Evolutionary conservation across 2,113 vertebrate genomes (phyloP), one percentile per base, ranked within the genome.

Genomic region (Probosciger aterrimus): DNA sequence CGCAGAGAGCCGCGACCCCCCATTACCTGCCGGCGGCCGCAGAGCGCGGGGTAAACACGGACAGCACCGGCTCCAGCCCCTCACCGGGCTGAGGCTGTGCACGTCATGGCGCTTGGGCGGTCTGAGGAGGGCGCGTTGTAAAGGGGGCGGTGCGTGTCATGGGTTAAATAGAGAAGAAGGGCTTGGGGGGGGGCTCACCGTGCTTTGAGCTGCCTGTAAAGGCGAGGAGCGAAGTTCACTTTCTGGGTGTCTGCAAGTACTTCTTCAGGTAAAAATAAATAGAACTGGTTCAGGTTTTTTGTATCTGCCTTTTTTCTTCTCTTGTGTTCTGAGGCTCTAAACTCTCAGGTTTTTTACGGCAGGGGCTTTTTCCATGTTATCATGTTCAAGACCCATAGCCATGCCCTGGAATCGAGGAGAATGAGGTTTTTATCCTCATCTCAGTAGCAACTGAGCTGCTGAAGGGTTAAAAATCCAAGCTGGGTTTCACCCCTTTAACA

Each of bases 151-250:
- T 52, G n/a, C 10, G 3, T 11, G 16, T 8, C 7, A 0, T 3
- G 59, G n/a, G 12, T 47, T 27, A 33, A n/a, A 47, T 2, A 19
- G 55, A 59, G n/a, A 20, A 41, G 3, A 0, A 9, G 39, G 23
- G 13, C 28, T n/a, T n/a, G 11, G 1, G 0, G 31, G 44, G 16
- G 81, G 28, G 28, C 12, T 12, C 2, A 18, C 18, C 27, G 7
- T 0, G 57, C 46, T 33, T 7, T 23, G 31, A 3, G 14, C 9
- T 2, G 19, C 1, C n/a, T 9, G 12, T 3, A 3, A 35, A 15
- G 23, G 11, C 8, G 9, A 30, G 44, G 46, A 35, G 33, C 11
- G 27, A 16, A 47, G 52, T 3, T 19, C 0, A 7, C 37, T 43
- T 22, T 19, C 24, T 28, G 31, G 3, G 1, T 62, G 30, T 25